phyloP scores from a whole-genome alignment of 2,113 vertebrate species.

The Chlamydotis undulata region DNA sequence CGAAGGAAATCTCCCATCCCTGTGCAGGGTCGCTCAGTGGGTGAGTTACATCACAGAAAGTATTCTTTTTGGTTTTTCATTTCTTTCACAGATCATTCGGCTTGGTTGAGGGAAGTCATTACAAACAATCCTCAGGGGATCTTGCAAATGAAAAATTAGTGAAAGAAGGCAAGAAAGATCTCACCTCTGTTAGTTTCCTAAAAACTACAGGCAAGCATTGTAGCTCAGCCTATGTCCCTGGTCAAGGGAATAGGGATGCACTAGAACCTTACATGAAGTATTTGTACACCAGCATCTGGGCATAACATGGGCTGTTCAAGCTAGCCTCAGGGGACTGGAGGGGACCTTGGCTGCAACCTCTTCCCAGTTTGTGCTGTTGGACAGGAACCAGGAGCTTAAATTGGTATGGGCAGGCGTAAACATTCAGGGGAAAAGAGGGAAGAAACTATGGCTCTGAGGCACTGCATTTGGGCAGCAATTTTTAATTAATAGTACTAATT shows the following conservation, averaged over 20 bases:
- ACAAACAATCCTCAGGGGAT: background rate
- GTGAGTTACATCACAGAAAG: background rate
- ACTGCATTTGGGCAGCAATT: background rate
- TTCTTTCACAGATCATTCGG: background rate
- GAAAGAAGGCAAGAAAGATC: background rate
- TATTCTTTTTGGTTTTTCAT: background rate
- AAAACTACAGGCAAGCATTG: background rate
- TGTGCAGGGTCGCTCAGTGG: background rate
- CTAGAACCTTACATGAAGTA: background rate
- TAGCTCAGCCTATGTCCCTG: background rate
- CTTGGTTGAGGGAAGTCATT: background rate
- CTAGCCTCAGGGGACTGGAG: background rate
- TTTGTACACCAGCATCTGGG: background rate
- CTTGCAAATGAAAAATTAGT: fast-evolving
- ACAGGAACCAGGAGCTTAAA: background rate
- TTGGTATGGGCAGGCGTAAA: background rate
- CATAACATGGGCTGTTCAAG: background rate
- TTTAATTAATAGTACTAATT: background rate
- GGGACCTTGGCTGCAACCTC: background rate
- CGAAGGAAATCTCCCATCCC: background rate
- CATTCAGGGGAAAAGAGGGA: background rate
- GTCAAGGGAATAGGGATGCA: background rate
- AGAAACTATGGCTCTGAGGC: background rate
- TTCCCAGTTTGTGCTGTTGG: background rate
- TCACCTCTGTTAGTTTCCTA: background rate